These are phyloP conservation scores for Ginglymostoma cirratum DNA, from an alignment of 2,113 vertebrate species.

Conservation along the genomic window DNA sequence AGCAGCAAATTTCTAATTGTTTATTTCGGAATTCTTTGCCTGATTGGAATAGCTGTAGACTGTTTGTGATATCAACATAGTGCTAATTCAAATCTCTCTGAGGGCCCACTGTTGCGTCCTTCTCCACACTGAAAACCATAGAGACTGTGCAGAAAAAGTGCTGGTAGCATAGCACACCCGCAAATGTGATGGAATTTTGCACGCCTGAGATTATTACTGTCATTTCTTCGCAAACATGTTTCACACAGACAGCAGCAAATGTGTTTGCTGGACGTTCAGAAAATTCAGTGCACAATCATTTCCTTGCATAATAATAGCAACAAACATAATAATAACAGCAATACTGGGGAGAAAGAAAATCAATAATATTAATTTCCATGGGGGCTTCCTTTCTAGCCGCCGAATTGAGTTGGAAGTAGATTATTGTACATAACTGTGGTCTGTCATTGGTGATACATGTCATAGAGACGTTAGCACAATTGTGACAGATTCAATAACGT, in stretches of 20 bases:
- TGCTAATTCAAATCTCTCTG: neutral
- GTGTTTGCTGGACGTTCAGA: neutral
- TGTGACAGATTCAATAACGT: conserved; percentile 29
- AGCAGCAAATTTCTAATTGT: neutral
- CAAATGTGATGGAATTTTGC: neutral
- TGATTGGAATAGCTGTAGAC: too few species aligned
- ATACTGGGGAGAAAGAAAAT: neutral
- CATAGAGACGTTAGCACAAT: conserved; percentile 23
- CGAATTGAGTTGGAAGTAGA: neutral
- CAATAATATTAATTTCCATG: conserved; percentile 24
- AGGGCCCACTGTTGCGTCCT: neutral
- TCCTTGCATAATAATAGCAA: neutral
- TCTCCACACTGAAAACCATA: neutral
- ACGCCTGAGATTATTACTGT: neutral
- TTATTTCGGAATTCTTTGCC: neutral
- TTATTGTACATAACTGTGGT: neutral
- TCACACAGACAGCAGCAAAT: neutral
- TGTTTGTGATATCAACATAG: neutral
- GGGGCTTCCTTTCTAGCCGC: neutral
- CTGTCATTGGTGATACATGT: conserved; percentile 33
- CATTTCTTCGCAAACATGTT: neutral
- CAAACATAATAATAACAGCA: neutral
- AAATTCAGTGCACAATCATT: neutral
- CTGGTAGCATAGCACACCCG: neutral
- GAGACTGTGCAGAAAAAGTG: neutral